Base-by-base conservation (phyloP, 2,888 invertebrate genomes). In the Ochropleura plecta region DNA sequence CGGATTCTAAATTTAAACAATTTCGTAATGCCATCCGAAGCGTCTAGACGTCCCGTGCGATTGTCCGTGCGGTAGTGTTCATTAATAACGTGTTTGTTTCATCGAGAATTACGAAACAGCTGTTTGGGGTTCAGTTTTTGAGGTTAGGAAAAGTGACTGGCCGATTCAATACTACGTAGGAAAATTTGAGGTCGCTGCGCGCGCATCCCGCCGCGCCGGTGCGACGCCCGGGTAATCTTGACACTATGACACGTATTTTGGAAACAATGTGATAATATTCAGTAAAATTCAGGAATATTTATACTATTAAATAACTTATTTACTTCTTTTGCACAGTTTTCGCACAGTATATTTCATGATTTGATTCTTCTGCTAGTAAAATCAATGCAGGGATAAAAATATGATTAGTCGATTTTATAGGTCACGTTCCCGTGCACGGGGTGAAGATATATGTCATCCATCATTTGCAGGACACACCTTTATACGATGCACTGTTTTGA, bases 111-210 rank as follows among this genome's bases (percentile, higher is more conserved):
- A 87, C 78, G 85, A 86, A 95, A 95, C 96, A 96, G 96, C 96
- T 96, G 96, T 95, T 95, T 88, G 86, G 82, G 82, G 84, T 87
- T 78, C 81, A 82, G 73, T 85, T 94, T 30, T 95, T 93, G 92
- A 96, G 96, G 96, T 96, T 96, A 96, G 92, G 93, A 93, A 92
- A 92, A 92, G 90, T 94, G 94, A 94, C 94, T 94, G 89, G 91
- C 91, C 85, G 89, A 94, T 95, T 96, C 96, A 91, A 96, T 96
- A 94, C 89, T 89, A 84, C 71, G 80, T 85, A 85, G 88, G 90
- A 89, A 89, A 90, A 79, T 90, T 89, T 87, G 88, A 86, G 88
- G 91, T 83, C 79, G 86, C 78, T 96, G 96, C 96, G 96, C 96
- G 96, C 96, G 96, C 96, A 96, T 68, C 88, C 74, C 72, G 82